A percentile compares a stretch with the other conserved stretches of the same genome.
Conservation (phyloP, 1,140 invertebrate species). For the Drosophila mauritiana region DNA sequence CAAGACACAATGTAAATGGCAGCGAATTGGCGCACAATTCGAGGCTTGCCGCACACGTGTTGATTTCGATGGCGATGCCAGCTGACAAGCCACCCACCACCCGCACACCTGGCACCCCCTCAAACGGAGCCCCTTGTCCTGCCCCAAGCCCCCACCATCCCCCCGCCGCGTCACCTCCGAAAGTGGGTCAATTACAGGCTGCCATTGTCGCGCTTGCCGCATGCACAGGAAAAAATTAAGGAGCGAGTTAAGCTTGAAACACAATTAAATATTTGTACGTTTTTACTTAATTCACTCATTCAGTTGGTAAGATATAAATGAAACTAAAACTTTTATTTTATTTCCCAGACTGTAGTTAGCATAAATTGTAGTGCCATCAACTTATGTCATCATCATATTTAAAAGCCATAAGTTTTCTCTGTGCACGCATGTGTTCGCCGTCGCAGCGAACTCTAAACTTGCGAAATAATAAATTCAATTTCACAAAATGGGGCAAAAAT, state of each 20-base stretch:
- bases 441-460: constrained; percentile 48
- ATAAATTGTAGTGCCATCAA: not conserved
- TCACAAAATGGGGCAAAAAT: constrained; percentile 65
- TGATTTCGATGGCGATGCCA: constrained; percentile 45
- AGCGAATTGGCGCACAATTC: constrained; percentile 27
- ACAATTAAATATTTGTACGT: too few relatives aligned
- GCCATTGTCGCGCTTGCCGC: constrained; percentile 61
- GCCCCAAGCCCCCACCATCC: constrained; percentile 18
- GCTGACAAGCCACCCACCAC: constrained; percentile 52
- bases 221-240: constrained; percentile 3
- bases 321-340: too few relatives aligned
- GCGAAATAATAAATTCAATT: constrained; percentile 80
- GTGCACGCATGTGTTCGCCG: constrained; percentile 21
- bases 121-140: constrained; percentile 8
- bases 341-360: too few relatives aligned
- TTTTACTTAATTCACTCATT: too few relatives aligned
- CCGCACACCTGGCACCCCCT: constrained; percentile 15
- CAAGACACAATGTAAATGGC: constrained; percentile 38
- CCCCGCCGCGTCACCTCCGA: constrained; percentile 1
- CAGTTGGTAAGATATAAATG: too few relatives aligned
- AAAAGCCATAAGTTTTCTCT: constrained; percentile 2
- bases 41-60: constrained; percentile 61
- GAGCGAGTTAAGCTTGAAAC: not conserved
- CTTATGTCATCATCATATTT: not conserved
- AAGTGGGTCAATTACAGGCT: constrained; percentile 81